Base-by-base conservation (phyloP, 2,888 invertebrate species). In the Sisyra terminalis region DNA sequence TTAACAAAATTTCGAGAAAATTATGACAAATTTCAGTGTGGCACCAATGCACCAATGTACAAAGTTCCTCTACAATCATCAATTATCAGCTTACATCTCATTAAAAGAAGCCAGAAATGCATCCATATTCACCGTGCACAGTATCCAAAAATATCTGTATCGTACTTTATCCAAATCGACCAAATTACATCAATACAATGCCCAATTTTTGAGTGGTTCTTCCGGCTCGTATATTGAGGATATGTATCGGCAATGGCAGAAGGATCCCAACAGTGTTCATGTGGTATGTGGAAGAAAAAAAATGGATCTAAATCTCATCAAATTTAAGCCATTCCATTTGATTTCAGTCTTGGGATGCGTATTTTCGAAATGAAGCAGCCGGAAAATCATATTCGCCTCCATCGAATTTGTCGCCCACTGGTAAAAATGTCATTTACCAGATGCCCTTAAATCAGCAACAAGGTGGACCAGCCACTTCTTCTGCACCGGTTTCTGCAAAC, bases 221-320 rank as follows among this genome's bases (percentile, higher is more conserved):
- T 88, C 90, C 43, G 83, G 88, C 14, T 78, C 80, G 10, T 99
- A 98, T 63, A 88, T 98, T 44, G 98, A 99, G 67, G 94, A 96
- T 64, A 96, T 97, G 93, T 96, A 94, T 69, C 87, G 88, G 62
- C 71, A 88, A 40, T 97, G 97, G 97, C 70, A 89, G 48, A 75
- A 81, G 51, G 90, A 97, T 67, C 96, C 96, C 43, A 75, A 76
- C 56, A 88, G 89, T 57, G 96, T 97, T 39, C 97, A 97, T 61
- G 82, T 87, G 61, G 94, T 94, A 64, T 78, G 81, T 77, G 49
- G n/a, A n/a, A n/a, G n/a, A n/a, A n/a, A n/a, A n/a, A n/a, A n/a
- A n/a, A n/a, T n/a, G n/a, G n/a, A n/a, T n/a, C n/a, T n/a, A n/a
- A n/a, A n/a, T n/a, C n/a, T n/a, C n/a, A n/a, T n/a, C n/a, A n/a